Evolutionary conservation across 92 coral and sea anemone species (phyloP).

Genomic region (Siderastrea radians): DNA sequence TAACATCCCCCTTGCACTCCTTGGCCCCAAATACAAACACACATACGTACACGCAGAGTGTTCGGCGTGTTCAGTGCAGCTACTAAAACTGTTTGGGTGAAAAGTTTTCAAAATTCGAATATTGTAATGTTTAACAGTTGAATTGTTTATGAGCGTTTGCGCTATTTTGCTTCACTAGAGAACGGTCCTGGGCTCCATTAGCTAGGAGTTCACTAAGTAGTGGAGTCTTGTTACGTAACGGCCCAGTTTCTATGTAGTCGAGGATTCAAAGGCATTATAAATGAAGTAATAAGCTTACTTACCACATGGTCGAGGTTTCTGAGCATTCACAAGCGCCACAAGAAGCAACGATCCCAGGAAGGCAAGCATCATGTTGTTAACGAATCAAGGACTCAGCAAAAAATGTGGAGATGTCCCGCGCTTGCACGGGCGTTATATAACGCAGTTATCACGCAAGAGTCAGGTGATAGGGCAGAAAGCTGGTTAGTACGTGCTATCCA

Average conservation of each 20-base stretch:
- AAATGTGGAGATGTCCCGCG: background rate
- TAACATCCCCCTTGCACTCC: too few species aligned
- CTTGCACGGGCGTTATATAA: background rate
- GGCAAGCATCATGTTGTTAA: slow-evolving; percentile 37
- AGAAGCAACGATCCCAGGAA: slow-evolving; percentile 38
- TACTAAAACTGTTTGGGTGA: too few species aligned
- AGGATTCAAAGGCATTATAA: background rate
- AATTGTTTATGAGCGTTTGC: too few species aligned
- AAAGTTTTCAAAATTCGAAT: too few species aligned
- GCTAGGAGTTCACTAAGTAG: too few species aligned
- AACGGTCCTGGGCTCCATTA: too few species aligned
- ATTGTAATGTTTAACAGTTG: too few species aligned
- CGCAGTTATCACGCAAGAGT: slow-evolving; percentile 12
- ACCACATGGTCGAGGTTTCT: slow-evolving; percentile 66
- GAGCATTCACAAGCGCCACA: slow-evolving; percentile 51
- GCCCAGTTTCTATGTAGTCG: background rate
- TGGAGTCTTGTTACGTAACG: too few species aligned
- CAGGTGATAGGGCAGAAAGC: slow-evolving; percentile 2
- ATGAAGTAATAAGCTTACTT: background rate
- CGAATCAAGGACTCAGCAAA: background rate
- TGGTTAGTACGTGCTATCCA: background rate
- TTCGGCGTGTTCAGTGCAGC: too few species aligned
- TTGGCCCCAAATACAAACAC: too few species aligned
- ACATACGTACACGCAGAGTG: too few species aligned
- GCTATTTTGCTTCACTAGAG: too few species aligned